Evolutionary conservation across 64 coral and sea anemone species (phyloP), one percentile per base, ranked within the genome.

Genomic region (Cladopsammia gracilis): DNA sequence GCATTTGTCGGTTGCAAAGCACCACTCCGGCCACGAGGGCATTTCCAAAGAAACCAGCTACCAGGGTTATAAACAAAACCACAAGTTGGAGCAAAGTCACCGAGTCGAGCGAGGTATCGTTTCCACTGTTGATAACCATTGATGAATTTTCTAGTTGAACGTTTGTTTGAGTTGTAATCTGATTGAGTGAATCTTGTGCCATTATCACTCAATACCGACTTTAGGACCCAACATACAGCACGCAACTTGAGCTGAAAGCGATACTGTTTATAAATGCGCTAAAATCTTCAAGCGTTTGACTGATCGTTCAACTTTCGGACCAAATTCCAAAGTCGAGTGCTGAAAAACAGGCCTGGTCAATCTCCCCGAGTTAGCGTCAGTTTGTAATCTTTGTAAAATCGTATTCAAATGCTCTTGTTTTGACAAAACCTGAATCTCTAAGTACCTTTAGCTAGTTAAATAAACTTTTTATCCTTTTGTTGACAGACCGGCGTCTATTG

Each of bases 1-100:
- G 62, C 92, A 98, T 98, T 83, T 98, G 92, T 70, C 88, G 75
- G 62, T 87, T 91, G 62, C 58, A 60, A 19, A 85, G 44, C 11
- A 98, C 83, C 6, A 98, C 92, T 50, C 73, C 73, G 42, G 91
- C 84, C 24, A 98, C 70, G 10, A 91, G 51, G 24, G 60, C 45
- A 79, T 98, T 98, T n/a, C 96, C 91, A 25, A 91, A 10, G 19
- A 98, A 82, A 50, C 96, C 92, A 11, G 46, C 58, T 2, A 88
- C 47, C 0, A 98, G 50, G 3, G 79, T 87, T 22, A 91, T 10
- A 43, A 71, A 87, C 20, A 98, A 51, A 4, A 94, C 48, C 3
- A 87, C 58, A 25, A 98, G 72, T 69, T 98, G 81, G 8, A 88
- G 10, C 16, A 98, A 48, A 10, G 86, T 59, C 8, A 73, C 58